Evolutionary conservation across 2,888 invertebrate species (phyloP).

Genomic region (Pollenia labialis): DNA sequence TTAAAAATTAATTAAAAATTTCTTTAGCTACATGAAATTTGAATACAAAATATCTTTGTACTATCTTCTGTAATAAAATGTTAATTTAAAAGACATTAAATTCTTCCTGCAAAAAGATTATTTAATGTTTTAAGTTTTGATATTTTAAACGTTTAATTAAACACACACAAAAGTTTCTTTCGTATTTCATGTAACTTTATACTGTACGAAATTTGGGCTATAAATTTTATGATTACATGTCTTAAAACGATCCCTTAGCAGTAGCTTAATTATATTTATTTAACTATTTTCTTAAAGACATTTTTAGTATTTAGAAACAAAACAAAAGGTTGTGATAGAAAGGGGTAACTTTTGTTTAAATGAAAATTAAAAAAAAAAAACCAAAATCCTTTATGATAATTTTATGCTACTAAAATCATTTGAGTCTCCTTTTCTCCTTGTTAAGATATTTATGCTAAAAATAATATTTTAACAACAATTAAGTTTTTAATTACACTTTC

Average conservation of each 20-base stretch:
- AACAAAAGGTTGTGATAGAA: not conserved
- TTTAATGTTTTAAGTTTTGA: not conserved
- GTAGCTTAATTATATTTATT: conserved; percentile 13
- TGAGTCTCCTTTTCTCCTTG: too few species aligned
- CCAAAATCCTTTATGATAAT: not conserved
- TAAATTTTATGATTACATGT: not conserved
- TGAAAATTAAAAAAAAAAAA: not conserved
- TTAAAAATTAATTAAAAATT: too few species aligned
- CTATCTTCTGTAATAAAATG: too few species aligned
- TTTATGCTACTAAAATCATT: not conserved
- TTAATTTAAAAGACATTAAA: too few species aligned
- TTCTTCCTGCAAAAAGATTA: too few species aligned
- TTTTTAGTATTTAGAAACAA: not conserved
- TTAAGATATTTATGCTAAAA: too few species aligned
- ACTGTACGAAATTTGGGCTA: not conserved
- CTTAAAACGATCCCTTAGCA: not conserved
- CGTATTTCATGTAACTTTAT: not conserved
- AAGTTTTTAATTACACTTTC: not conserved
- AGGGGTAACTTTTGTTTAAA: too few species aligned
- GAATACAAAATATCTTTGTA: too few species aligned
- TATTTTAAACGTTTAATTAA: not conserved
- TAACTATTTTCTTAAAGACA: conserved; percentile 2
- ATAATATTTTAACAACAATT: too few species aligned
- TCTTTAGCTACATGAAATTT: too few species aligned
- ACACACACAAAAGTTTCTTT: not conserved